Conservation (phyloP, 53 echinoderm and acorn worm species). For the Patiria pectinifera region DNA sequence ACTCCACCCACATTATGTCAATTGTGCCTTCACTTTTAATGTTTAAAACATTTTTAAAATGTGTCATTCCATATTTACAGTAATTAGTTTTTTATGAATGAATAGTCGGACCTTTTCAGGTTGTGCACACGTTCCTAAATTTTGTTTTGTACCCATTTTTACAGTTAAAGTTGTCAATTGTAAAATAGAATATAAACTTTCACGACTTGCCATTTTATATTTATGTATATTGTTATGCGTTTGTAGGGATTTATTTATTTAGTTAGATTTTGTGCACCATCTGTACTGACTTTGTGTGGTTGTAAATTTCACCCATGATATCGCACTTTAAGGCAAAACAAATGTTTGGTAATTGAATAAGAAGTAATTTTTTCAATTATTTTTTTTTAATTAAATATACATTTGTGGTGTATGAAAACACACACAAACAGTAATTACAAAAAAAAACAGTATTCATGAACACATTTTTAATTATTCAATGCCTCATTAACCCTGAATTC, state of each 20-base stretch:
- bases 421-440: too few species aligned
- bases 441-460: too few species aligned
- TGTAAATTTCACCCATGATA: too few species aligned
- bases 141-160: neutral
- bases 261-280: neutral
- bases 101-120: neutral
- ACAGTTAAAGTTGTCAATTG: neutral
- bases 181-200: neutral
- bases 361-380: too few species aligned
- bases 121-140: neutral
- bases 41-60: neutral
- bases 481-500: too few species aligned
- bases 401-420: too few species aligned
- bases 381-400: too few species aligned
- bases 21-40: neutral
- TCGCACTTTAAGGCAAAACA: too few species aligned
- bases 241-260: constrained; percentile 40
- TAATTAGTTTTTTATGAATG: neutral
- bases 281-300: too few species aligned
- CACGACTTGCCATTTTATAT: constrained; percentile 53
- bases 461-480: too few species aligned
- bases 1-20: too few species aligned
- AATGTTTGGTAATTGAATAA: too few species aligned
- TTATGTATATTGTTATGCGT: constrained; percentile 6
- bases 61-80: neutral